Conservation (phyloP, 2,888 invertebrate genomes). For the Oscheius sp. region DNA sequence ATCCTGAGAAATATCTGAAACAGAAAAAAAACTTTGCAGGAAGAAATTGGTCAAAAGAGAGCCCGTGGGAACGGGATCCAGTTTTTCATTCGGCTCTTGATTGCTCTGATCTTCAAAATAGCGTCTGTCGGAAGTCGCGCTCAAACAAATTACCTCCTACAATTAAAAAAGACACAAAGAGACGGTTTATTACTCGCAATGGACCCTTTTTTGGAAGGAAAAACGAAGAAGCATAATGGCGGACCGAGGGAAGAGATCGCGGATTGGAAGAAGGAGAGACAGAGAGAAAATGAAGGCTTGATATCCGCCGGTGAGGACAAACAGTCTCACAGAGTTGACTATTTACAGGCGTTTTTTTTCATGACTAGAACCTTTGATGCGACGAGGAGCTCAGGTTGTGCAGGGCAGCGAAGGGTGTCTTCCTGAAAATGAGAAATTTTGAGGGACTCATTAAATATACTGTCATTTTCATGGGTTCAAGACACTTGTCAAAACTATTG, state of each 20-base stretch:
- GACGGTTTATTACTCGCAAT: constrained; percentile 29
- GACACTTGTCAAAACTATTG: neutral
- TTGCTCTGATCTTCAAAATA: neutral
- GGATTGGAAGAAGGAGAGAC: constrained; percentile 3
- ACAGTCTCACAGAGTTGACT: constrained; percentile 23
- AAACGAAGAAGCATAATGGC: neutral
- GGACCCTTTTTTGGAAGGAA: constrained; percentile 3
- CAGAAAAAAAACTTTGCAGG: neutral
- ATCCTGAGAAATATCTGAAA: no score
- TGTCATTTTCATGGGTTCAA: neutral
- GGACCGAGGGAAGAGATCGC: constrained; percentile 28
- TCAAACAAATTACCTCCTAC: neutral
- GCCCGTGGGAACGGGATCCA: neutral
- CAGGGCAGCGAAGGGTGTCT: constrained; percentile 23
- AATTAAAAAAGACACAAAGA: neutral
- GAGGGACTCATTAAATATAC: neutral
- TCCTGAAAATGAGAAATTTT: constrained; percentile 17
- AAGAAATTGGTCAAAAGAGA: constrained; percentile 13
- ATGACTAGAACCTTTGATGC: constrained; percentile 20
- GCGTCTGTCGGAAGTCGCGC: neutral
- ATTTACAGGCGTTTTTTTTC: constrained; percentile 30
- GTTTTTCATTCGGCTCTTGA: constrained; percentile 11
- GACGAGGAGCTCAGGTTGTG: constrained; percentile 23
- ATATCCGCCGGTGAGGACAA: constrained; percentile 32
- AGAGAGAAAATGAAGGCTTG: neutral